phyloP scores from a whole-genome alignment of 2,113 vertebrate genomes.

The Connochaetes taurinus region DNA sequence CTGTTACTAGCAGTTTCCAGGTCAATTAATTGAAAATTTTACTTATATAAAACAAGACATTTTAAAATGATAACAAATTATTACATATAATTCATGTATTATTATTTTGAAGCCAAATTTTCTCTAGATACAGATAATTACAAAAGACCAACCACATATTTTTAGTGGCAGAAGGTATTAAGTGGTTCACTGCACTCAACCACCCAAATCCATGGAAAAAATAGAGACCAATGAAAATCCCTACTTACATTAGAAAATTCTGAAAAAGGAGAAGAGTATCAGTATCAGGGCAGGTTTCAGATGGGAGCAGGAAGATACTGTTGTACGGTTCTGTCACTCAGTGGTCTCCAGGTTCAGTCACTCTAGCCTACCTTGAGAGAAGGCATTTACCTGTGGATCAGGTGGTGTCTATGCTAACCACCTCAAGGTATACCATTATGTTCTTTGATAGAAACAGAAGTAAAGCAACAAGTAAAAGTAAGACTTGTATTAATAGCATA shows the following conservation, averaged over 20 bases:
- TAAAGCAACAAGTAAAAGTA: background rate
- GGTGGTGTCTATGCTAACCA: background rate
- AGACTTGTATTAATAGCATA: background rate
- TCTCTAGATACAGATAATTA: background rate
- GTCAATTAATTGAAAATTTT: background rate
- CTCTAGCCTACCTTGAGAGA: background rate
- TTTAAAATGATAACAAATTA: background rate
- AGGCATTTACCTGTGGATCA: no score
- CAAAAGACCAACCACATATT: background rate
- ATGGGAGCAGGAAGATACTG: background rate
- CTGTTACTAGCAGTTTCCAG: background rate
- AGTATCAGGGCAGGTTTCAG: background rate
- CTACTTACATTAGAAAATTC: background rate
- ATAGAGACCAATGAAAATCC: background rate
- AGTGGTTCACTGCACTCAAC: background rate
- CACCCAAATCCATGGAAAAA: background rate
- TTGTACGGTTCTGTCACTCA: no score
- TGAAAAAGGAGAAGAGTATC: background rate
- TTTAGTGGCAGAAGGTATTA: background rate
- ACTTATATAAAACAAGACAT: background rate
- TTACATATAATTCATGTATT: background rate
- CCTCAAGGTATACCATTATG: no score
- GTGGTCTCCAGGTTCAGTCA: background rate
- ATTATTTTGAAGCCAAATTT: background rate
- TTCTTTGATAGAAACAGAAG: background rate